Conservation (phyloP, 2,113 vertebrate species). For the Narcine bancroftii region DNA sequence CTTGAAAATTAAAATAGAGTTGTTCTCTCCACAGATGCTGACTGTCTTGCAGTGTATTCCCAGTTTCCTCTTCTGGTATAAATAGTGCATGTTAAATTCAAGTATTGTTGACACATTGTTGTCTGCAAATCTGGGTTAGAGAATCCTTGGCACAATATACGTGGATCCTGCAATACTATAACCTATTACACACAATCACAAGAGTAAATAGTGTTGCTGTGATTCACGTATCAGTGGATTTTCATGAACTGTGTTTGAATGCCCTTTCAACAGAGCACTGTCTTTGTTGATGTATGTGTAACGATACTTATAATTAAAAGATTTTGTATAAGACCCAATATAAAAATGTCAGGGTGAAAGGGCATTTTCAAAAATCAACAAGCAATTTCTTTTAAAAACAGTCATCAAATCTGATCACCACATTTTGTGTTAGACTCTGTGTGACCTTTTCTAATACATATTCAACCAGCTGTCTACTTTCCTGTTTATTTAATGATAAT, state of each 20-base stretch:
- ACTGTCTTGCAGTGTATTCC: neutral
- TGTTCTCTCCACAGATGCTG: neutral
- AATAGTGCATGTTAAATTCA: neutral
- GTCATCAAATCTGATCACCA: conserved; percentile 21
- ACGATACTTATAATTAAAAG: neutral
- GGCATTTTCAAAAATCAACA: conserved; percentile 13
- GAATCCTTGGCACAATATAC: neutral
- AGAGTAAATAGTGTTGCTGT: neutral
- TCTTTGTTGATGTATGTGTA: neutral
- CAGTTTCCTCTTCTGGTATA: neutral
- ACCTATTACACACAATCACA: neutral
- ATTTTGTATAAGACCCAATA: neutral
- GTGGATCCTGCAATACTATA: neutral
- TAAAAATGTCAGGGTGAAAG: neutral
- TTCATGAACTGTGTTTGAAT: conserved; percentile 9
- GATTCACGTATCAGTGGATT: neutral
- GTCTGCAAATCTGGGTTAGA: neutral
- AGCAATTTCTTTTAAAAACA: conserved; percentile 16
- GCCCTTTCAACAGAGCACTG: neutral
- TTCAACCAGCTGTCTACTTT: conserved; percentile 36
- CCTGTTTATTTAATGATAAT: conserved; percentile 35
- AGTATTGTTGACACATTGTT: neutral
- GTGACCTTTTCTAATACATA: conserved; percentile 33
- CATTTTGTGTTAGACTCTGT: conserved; percentile 29
- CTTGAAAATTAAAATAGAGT: neutral